Evolutionary conservation across 2,888 invertebrate species (phyloP), one percentile per base, ranked within the genome.

Genomic region (Odontocerum albicorne): DNA sequence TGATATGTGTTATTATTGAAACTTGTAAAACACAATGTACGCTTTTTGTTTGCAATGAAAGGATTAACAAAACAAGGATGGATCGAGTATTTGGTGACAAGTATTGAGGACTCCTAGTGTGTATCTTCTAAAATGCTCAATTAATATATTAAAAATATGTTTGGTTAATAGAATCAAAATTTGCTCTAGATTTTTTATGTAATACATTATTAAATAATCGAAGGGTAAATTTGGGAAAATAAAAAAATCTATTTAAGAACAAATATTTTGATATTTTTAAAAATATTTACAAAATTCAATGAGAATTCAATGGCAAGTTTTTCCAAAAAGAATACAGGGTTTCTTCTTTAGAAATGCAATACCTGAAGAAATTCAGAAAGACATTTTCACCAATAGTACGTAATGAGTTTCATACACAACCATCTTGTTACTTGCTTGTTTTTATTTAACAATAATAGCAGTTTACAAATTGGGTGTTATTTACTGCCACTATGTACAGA

Each of bases 401-500:
- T 52, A 56, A 50, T 22, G 27, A 47, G 15, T 55, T 49, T 49
- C 55, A 32, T 43, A 19, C 35, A 51, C 12, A 6, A 58, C 45
- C 15, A 55, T 55, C 15, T 47, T 46, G 50, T 54, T 55, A 50
- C 44, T 50, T 46, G 46, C 39, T 36, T 51, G 31, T n/a, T 31
- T 53, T 53, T 49, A 42, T 21, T 47, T 43, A 32, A 44, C 55
- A 49, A 52, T 45, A 31, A 33, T 51, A 45, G 42, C 44, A 35
- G 57, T 49, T 43, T 57, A 53, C 39, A 53, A 36, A 57, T 40
- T 55, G 46, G 47, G 51, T 44, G 52, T 57, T 57, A 32, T 53
- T 55, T 51, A 60, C 57, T 55, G 55, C 60, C 58, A 61, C 57
- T 54, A 47, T 60, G 61, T 61, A 59, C 54, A 61, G 56, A 56